Percentiles rank a stretch among this genome's conserved stretches.
Evolutionary conservation across 2,888 invertebrate genomes (phyloP).

Genomic region (Cabera pusaria): DNA sequence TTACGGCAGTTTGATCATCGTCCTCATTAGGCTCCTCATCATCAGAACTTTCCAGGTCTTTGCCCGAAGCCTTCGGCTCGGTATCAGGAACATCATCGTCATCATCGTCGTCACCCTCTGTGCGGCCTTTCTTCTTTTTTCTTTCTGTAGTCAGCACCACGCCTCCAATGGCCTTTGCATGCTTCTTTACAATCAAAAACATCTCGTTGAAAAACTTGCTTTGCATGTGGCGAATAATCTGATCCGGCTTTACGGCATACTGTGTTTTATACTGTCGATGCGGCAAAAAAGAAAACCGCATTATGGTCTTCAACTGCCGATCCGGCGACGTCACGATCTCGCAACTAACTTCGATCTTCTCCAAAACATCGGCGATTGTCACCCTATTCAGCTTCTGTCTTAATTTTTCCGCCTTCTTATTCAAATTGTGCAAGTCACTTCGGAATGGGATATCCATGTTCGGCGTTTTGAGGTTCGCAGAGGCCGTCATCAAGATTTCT

Average conservation of each 20-base stretch:
- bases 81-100: conserved; percentile 61
- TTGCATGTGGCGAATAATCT: conserved; percentile 89
- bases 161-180: conserved; percentile 78
- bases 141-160: conserved; percentile 77
- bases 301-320: conserved; percentile 85
- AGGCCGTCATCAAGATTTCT: conserved; percentile 98
- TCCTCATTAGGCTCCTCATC: conserved; percentile 86
- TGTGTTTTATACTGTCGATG: conserved; percentile 88
- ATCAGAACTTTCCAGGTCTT: conserved; percentile 84
- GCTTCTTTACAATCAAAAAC: conserved; percentile 84
- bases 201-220: conserved; percentile 87
- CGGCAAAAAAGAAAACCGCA: conserved; percentile 90
- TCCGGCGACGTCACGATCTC: conserved; percentile 81
- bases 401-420: conserved; percentile 86
- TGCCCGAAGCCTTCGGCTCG: conserved; percentile 42
- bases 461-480: conserved; percentile 96
- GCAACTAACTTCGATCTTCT: conserved; percentile 86
- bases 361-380: conserved; percentile 90
- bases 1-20: conserved; percentile 75
- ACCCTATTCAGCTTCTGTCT: conserved; percentile 90
- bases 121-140: conserved; percentile 63
- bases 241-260: conserved; percentile 87
- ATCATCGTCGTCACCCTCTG: conserved; percentile 55
- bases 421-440: conserved; percentile 62
- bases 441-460: conserved; percentile 96